Evolutionary conservation across 2,797 vertebrate species (phyloP), one percentile per base, ranked within the genome.

Genomic region (Leucoraja ocellata): DNA sequence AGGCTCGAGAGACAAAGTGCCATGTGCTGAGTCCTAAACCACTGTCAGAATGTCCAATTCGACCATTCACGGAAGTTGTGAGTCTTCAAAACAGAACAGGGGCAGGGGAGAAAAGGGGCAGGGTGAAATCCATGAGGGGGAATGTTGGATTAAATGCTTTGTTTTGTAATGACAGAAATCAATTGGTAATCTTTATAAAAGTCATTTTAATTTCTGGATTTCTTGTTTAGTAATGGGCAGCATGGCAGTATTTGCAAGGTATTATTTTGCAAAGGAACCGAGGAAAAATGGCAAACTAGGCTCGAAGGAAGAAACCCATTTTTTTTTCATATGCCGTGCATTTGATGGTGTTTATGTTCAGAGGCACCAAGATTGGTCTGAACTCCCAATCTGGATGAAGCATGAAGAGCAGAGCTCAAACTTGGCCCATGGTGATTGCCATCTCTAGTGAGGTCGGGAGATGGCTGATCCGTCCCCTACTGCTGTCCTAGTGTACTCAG

Each of bases 11-110:
- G 96, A 96, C 96, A 93, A 97, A 97, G 95, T 97, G 96, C 95
- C 96, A 96, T 94, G 95, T 96, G 23, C 95, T 97, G 94, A 97
- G 96, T 94, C 95, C 94, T 32, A 96, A 95, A 94, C 95, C 97
- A 93, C 97, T 96, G 96, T 97, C 96, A 95, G 96, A 96, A 84
- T 97, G 97, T 95, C 96, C 97, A 93, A 94, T 98, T 95, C 95
- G 96, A 93, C 95, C 97, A 93, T 97, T 97, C 96, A 97, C 97
- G 96, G 96, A 97, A 96, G 97, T 95, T 39, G 96, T 96, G 95
- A 93, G 96, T 32, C 86, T 32, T 61, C 58, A 86, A 86, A 78
- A 86, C 7, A 86, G 23, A 86, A 32, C 18, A 16, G 28, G 13
- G 2, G 1, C 5, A 32, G 6, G n/a, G 8, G 63, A 32, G 63